Evolutionary conservation across 2,888 invertebrate species (phyloP).

Genomic region (Lottia gigantea): DNA sequence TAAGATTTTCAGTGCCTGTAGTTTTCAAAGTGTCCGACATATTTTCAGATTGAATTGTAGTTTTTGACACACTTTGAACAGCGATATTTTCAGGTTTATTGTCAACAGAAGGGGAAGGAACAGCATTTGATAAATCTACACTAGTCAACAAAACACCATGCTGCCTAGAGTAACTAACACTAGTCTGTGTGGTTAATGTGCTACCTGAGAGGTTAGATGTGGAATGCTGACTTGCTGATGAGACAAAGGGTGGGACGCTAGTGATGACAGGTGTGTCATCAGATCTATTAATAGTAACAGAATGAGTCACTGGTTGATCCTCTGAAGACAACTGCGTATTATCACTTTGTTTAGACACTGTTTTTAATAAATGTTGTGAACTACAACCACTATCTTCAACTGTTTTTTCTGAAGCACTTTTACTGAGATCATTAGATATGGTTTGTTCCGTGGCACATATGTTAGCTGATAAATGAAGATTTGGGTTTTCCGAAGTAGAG

Average conservation of each 20-base stretch:
- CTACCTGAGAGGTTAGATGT: conserved; percentile 8
- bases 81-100: not conserved
- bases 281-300: too few relatives aligned
- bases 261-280: not conserved
- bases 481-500: not conserved
- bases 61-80: not conserved
- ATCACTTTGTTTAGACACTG: too few relatives aligned
- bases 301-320: too few relatives aligned
- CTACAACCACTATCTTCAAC: not conserved
- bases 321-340: too few relatives aligned
- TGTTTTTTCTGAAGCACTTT: conserved; percentile 18
- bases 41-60: not conserved
- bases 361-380: too few relatives aligned
- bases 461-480: conserved; percentile 1
- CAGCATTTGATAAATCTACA: not conserved
- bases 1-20: not conserved
- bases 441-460: conserved; percentile 20
- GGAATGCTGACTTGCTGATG: conserved; percentile 1
- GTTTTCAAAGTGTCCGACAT: not conserved
- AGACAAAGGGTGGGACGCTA: not conserved
- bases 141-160: conserved; percentile 1
- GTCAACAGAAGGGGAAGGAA: not conserved
- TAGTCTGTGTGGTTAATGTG: conserved; percentile 8
- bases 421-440: conserved; percentile 21
- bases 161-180: conserved; percentile 1